Conservation (phyloP, 2,113 vertebrate species). For the Craseonycteris thonglongyai region DNA sequence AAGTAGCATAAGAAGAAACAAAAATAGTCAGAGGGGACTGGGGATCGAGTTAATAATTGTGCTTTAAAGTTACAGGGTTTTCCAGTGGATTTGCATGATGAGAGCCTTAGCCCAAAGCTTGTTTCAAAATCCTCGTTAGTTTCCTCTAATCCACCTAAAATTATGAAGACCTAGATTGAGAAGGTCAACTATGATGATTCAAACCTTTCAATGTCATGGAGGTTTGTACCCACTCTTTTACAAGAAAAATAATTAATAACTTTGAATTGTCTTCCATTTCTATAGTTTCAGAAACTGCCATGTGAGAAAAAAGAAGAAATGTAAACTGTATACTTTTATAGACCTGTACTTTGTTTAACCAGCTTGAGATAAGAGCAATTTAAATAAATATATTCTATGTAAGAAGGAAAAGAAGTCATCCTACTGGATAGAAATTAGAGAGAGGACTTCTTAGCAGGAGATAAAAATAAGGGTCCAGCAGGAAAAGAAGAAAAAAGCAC, state of each 20-base stretch:
- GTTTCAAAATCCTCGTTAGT: slow-evolving; percentile 80
- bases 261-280: not conserved
- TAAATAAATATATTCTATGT: not conserved
- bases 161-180: slow-evolving; percentile 70
- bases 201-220: slow-evolving; percentile 62
- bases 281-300: not conserved
- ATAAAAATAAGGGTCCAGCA: slow-evolving; percentile 67
- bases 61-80: slow-evolving; percentile 70
- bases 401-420: not conserved
- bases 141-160: slow-evolving; percentile 81
- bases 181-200: slow-evolving; percentile 66
- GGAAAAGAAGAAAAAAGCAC: not conserved
- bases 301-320: slow-evolving; percentile 10
- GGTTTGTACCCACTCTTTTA: not conserved
- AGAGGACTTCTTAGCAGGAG: slow-evolving; percentile 70
- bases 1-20: slow-evolving; percentile 42
- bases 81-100: slow-evolving; percentile 81
- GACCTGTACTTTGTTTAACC: not conserved
- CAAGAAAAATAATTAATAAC: not conserved
- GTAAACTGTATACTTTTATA: not conserved
- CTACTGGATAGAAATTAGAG: slow-evolving; percentile 30
- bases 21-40: slow-evolving; percentile 62
- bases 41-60: slow-evolving; percentile 36
- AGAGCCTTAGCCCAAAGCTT: slow-evolving; percentile 82
- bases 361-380: not conserved